A percentile compares a stretch with the other conserved stretches of the same genome.
Conservation (phyloP, 2,797 vertebrate genomes). For the Hemitrygon akajei region DNA sequence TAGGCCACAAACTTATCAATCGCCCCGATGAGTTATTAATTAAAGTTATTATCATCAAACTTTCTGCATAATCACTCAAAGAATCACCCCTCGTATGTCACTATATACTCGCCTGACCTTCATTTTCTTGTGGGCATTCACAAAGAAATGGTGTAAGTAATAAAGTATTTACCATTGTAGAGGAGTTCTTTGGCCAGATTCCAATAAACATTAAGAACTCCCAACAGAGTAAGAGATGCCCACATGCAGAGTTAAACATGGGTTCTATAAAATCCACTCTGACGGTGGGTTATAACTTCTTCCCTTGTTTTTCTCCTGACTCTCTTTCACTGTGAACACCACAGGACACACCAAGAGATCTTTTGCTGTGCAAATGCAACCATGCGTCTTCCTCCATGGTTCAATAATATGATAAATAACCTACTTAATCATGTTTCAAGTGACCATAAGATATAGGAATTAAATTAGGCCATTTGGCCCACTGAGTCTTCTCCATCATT, state of each 20-base stretch:
- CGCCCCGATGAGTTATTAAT: no score
- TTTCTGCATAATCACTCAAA: no score
- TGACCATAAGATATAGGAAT: not conserved
- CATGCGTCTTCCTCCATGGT: not conserved
- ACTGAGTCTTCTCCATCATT: no score
- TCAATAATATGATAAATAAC: not conserved
- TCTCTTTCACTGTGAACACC: not conserved
- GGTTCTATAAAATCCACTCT: not conserved
- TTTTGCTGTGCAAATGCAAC: not conserved
- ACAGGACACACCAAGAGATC: not conserved
- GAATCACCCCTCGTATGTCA: no score
- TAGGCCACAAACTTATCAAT: no score
- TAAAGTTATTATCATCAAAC: no score
- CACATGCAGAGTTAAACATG: not conserved
- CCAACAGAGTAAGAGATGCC: not conserved
- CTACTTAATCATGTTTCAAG: not conserved
- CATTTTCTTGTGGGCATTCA: no score
- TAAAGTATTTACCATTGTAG: not conserved
- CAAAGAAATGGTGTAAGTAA: no score
- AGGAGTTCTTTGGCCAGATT: not conserved
- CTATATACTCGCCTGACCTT: no score
- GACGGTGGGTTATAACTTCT: not conserved
- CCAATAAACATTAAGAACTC: not conserved
- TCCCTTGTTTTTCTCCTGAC: not conserved
- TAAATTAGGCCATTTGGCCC: no score